These are phyloP conservation scores for Tanytarsus gracilentus DNA, from an alignment of 2,888 invertebrate genomes.

Conservation along the genomic window DNA sequence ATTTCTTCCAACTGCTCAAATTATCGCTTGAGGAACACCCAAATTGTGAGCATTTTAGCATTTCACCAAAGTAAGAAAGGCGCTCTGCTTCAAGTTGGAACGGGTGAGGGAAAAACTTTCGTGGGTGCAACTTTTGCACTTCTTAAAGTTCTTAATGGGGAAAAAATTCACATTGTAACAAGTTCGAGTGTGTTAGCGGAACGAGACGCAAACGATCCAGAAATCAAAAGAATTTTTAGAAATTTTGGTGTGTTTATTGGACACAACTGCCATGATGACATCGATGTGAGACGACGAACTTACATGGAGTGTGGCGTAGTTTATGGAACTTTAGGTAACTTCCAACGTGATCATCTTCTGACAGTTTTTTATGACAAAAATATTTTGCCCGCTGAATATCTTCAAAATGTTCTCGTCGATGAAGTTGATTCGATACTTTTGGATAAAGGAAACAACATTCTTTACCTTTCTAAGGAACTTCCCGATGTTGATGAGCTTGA, in stretches of 20 bases:
- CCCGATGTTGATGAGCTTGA: constrained; percentile 39
- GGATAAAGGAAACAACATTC: constrained; percentile 40
- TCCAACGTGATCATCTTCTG: constrained; percentile 30
- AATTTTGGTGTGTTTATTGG: neutral
- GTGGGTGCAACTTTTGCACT: constrained; percentile 6
- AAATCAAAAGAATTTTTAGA: neutral
- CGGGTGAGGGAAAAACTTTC: constrained; percentile 14
- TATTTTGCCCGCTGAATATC: constrained; percentile 34
- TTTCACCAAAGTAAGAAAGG: neutral
- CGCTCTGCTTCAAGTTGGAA: neutral
- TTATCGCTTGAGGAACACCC: no score
- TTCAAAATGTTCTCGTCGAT: constrained; percentile 38
- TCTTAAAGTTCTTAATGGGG: neutral
- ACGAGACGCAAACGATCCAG: neutral
- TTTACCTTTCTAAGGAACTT: constrained; percentile 38
- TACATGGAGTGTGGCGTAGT: constrained; percentile 4
- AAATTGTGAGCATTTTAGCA: no score
- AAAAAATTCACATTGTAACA: constrained; percentile 17
- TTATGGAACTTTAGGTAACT: constrained; percentile 17
- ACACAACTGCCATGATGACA: neutral
- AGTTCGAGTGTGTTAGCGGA: constrained; percentile 13
- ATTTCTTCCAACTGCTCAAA: no score
- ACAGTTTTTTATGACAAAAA: constrained; percentile 37
- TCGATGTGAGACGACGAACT: neutral
- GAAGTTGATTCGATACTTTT: constrained; percentile 43